Conservation (phyloP, 2,888 invertebrate species). For the Hypomecis punctinalis region DNA sequence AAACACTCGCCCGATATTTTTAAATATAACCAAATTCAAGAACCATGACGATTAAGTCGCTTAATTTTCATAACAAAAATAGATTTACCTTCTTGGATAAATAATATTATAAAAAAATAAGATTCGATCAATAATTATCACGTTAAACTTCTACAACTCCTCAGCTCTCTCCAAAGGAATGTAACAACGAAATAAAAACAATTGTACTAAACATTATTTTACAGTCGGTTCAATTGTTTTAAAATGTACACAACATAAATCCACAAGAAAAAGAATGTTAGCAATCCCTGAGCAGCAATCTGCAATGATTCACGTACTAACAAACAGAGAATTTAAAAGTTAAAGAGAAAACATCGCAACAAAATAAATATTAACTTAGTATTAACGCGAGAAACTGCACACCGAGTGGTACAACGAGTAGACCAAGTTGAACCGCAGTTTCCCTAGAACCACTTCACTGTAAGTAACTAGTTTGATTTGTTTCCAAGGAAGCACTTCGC, state of each 20-base stretch:
- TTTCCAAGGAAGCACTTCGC: conserved; percentile 34
- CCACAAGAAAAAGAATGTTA: background rate
- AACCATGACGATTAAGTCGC: too few relatives aligned
- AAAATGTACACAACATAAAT: background rate
- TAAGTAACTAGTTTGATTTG: conserved; percentile 40
- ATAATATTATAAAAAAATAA: too few relatives aligned
- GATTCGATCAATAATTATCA: too few relatives aligned
- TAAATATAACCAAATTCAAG: too few relatives aligned
- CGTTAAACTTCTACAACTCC: too few relatives aligned
- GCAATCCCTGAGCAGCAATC: conserved; percentile 6
- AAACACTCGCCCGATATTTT: too few relatives aligned
- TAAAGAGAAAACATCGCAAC: conserved; percentile 11
- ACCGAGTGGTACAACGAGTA: conserved; percentile 35
- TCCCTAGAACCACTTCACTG: conserved; percentile 43
- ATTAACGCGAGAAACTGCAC: conserved; percentile 27
- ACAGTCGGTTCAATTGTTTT: background rate
- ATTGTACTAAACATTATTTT: too few relatives aligned
- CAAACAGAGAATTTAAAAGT: conserved; percentile 5
- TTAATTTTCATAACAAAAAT: too few relatives aligned
- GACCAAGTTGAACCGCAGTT: conserved; percentile 44
- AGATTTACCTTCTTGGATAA: too few relatives aligned
- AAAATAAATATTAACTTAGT: conserved; percentile 20
- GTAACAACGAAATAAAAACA: too few relatives aligned
- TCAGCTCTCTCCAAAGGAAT: too few relatives aligned
- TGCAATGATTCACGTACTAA: conserved; percentile 6